Base-by-base conservation (phyloP, 2,797 vertebrate species). In the Enteromius trimaculatus region DNA sequence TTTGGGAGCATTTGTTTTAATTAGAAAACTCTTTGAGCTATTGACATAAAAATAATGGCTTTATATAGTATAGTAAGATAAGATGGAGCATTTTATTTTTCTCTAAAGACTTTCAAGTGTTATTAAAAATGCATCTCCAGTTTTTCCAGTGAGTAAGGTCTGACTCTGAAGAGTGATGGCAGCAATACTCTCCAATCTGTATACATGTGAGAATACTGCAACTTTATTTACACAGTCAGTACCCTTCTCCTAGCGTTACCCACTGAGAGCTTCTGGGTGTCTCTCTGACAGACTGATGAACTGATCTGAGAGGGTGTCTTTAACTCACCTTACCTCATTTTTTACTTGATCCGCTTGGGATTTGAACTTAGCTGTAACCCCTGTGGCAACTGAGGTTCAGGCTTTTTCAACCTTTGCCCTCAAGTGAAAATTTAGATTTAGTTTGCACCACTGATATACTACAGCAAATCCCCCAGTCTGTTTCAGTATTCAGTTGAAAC, bases 401-500 rank as follows among this genome's bases (percentile, higher is more conserved):
- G 75, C 71, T 86, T 84, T 86, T 83, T 77, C 77, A 85, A 66
- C 84, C 79, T 80, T n/a, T 86, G 51, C 47, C 44, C 68, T 75
- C 37, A 77, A 80, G 72, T 37, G 10, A 81, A 34, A 80, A 88
- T 37, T 37, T 84, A 60, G 82, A 88, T 80, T 44, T 69, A 39
- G 39, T 26, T 70, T 58, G 26, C 21, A 74, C 9, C 10, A 71
- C 44, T 19, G 6, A 26, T 79, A 10, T 21, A 37, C 74, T 78
- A 26, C 1, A 82, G 53, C 55, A 82, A 74, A 49, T 55, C 29
- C 80, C 44, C 17, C 29, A 37, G 29, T 81, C 58, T 39, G 14
- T 62, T 37, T 49, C 39, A 21, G 14, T 65, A 37, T 53, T 81
- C 16, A 4, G 21, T 37, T 81, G 21, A 23, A n/a, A 26, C 10